Conservation (phyloP, 2,113 vertebrate species). For the Phyllostomus discolor region DNA sequence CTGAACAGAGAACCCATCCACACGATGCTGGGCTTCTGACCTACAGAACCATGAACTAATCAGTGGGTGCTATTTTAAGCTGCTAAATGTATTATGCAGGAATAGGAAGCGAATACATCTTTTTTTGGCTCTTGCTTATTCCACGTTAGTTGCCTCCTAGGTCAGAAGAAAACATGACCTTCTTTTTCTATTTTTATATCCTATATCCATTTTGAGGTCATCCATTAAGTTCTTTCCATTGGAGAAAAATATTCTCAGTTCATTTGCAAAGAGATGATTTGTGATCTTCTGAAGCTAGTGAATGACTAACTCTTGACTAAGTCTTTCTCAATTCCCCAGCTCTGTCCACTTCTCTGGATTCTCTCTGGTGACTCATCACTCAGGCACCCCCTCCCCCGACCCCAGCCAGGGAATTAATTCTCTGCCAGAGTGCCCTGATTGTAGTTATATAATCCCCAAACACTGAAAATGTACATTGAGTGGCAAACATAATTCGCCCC, state of each 20-base stretch:
- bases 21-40: background rate
- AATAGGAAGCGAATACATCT: background rate
- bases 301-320: background rate
- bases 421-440: background rate
- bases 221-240: background rate
- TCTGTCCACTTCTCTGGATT: background rate
- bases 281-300: background rate
- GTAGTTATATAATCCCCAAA: constrained; percentile 23
- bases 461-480: background rate
- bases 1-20: background rate
- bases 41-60: background rate
- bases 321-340: background rate
- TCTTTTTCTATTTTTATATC: background rate
- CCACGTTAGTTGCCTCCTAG: background rate
- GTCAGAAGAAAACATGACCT: background rate
- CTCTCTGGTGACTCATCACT: constrained; percentile 30
- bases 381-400: background rate
- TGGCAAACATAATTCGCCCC: constrained; percentile 14
- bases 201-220: background rate
- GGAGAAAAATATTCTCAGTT: constrained; percentile 7
- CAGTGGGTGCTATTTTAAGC: background rate
- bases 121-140: background rate
- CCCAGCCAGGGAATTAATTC: background rate
- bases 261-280: background rate
- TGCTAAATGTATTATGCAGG: background rate